Base-by-base conservation (phyloP, 37 sponge, comb jelly and placozoan genomes). In the Corticium candelabrum region DNA sequence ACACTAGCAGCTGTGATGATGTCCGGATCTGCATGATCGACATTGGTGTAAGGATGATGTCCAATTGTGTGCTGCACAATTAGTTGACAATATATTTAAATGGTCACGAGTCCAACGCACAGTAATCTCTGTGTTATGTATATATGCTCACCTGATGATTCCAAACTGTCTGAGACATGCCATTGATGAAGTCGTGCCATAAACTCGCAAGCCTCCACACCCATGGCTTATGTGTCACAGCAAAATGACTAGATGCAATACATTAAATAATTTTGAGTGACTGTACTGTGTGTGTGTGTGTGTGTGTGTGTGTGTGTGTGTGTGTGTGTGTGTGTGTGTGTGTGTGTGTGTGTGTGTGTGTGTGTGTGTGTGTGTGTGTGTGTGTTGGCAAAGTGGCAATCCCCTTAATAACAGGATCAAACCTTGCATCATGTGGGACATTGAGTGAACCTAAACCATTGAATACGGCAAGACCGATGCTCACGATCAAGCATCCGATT, bases 341-440 rank as follows among this genome's bases (percentile, higher is more conserved):
- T n/a, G n/a, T n/a, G n/a, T n/a, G n/a, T n/a, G n/a, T n/a, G n/a
- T n/a, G n/a, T n/a, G n/a, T n/a, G n/a, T n/a, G n/a, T n/a, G n/a
- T n/a, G n/a, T n/a, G n/a, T n/a, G n/a, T n/a, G n/a, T n/a, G n/a
- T n/a, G n/a, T n/a, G n/a, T n/a, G n/a, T n/a, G n/a, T n/a, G n/a
- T n/a, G n/a, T n/a, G n/a, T 35, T 1, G 3, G 7, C 7, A 15
- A 21, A 30, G 38, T 1, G 39, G 1, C 40, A 92, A n/a, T n/a
- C n/a, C n/a, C n/a, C n/a, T n/a, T n/a, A n/a, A n/a, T n/a, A n/a
- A n/a, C n/a, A n/a, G n/a, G n/a, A n/a, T n/a, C n/a, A n/a, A n/a
- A n/a, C 94, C 94, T 93, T 40, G 94, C 77, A 67, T 95, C 96
- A 67, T 95, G 96, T 2, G 93, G 89, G n/a, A n/a, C n/a, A n/a